These are phyloP conservation scores for Bos indicus DNA, from an alignment of 2,113 vertebrate genomes.

Conservation along the genomic window DNA sequence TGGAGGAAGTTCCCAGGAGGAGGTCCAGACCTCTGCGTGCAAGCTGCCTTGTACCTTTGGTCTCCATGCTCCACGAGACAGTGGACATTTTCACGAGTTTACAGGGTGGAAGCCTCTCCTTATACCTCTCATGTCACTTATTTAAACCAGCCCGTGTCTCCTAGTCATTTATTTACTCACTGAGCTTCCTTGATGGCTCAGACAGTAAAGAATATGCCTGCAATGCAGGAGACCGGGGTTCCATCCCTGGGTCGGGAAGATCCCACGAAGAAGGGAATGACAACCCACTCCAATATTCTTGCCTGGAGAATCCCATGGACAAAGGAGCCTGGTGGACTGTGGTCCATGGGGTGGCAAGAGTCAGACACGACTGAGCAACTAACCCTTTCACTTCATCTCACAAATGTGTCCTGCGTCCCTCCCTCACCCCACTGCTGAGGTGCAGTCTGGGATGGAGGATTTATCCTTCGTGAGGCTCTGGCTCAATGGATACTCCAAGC, in stretches of 20 bases:
- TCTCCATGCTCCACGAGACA: fast-evolving
- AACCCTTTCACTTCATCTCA: not conserved
- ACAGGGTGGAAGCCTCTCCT: not conserved
- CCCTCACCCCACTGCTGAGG: fast-evolving
- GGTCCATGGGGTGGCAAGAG: not conserved
- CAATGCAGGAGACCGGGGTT: not conserved
- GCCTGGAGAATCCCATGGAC: not conserved
- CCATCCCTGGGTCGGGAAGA: not conserved
- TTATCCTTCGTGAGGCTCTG: not conserved
- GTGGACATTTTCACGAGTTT: fast-evolving
- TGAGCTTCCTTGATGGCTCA: not conserved
- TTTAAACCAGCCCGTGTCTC: fast-evolving
- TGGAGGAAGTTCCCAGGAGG: not conserved
- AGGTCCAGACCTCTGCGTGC: not conserved
- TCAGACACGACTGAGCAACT: not conserved
- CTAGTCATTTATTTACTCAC: not conserved
- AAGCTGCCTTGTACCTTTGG: too few species aligned
- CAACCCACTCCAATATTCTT: not conserved
- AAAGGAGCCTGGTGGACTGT: not conserved
- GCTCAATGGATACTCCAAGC: fast-evolving
- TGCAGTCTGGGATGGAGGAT: fast-evolving
- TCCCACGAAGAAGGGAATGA: not conserved
- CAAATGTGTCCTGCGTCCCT: fast-evolving
- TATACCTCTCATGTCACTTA: not conserved
- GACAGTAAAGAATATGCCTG: not conserved